These are phyloP conservation scores for Acropora yongei DNA, from an alignment of 64 coral and sea anemone genomes.

Conservation along the genomic window DNA sequence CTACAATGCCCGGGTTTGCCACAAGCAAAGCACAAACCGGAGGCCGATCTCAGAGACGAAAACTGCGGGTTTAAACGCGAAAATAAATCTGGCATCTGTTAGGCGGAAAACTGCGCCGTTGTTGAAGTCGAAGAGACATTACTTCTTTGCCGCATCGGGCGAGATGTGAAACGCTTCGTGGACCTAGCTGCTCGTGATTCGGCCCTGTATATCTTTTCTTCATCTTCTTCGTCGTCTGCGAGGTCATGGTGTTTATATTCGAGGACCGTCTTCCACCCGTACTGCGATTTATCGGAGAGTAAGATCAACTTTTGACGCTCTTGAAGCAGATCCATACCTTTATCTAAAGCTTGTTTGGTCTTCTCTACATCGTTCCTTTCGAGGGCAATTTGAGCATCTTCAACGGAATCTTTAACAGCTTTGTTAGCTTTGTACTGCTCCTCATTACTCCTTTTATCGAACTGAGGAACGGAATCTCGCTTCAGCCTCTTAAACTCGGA, in stretches of 20 bases:
- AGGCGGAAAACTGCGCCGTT: background rate
- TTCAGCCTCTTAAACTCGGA: slow-evolving; percentile 16
- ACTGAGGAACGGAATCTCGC: background rate
- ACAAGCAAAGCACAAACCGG: background rate
- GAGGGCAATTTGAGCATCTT: slow-evolving; percentile 9
- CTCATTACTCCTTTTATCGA: slow-evolving; percentile 49
- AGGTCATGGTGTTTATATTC: slow-evolving; percentile 59
- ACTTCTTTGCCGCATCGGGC: slow-evolving; percentile 15
- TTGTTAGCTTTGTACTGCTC: slow-evolving; percentile 20
- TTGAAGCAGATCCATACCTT: slow-evolving; percentile 18
- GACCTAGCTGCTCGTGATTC: slow-evolving; percentile 21
- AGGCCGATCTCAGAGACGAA: background rate
- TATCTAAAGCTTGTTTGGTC: background rate
- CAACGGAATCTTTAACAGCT: slow-evolving; percentile 4
- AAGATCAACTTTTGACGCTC: slow-evolving; percentile 32
- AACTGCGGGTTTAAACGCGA: background rate
- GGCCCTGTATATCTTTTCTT: slow-evolving; percentile 44
- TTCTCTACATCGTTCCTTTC: background rate
- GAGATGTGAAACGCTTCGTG: slow-evolving; percentile 5
- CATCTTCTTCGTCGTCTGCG: slow-evolving; percentile 27
- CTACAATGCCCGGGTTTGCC: too few relatives aligned
- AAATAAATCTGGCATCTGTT: slow-evolving; percentile 16
- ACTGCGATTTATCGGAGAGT: slow-evolving; percentile 28
- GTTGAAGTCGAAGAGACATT: background rate
- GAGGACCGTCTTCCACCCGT: slow-evolving; percentile 28